Evolutionary conservation across 2,888 invertebrate species (phyloP), one percentile per base, ranked within the genome.

Genomic region (Masnerella sp.): DNA sequence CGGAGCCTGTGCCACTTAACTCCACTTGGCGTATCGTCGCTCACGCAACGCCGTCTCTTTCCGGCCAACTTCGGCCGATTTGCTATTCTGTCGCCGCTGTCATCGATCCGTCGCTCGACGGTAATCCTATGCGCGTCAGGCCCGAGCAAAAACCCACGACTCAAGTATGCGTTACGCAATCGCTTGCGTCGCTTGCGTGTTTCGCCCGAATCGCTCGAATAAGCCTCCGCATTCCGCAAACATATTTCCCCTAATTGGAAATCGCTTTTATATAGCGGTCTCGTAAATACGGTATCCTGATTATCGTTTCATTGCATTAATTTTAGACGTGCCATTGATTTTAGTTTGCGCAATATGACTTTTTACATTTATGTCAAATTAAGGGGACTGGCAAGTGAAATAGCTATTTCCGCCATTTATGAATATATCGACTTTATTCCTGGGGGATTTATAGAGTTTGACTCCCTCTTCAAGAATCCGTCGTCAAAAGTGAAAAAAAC

Each of bases 1-100:
- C 51, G 78, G 81, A 80, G 81, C 80, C 79, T 72, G 68, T 51
- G 65, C 81, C 82, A 84, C 83, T 84, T 84, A 83, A 83, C 83
- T 80, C 80, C 82, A 82, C 82, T 83, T 82, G 81, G 68, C 78
- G 76, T 74, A 69, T 56, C 51, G 40, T 25, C 58, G 69, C 34
- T 25, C 47, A 49, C 34, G 43, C 14, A 7, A 54, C 40, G 42
- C 62, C 28, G 18, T 67, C 67, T 58, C 68, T 59, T 58, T 59
- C 38, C 18, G n/a, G 45, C 45, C 22, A 62, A 70, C 62, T 58
- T 47, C 36, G 47, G 43, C 56, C 61, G 75, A 54, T 70, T 56
- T 71, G 71, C 67, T 74, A 51, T 69, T 54, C 59, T 45, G 69
- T 47, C 58, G 74, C 47, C 42, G 52, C 59, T 74, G 71, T 71